Conservation (phyloP, 2,888 invertebrate genomes). For the Trichacis sp. region DNA sequence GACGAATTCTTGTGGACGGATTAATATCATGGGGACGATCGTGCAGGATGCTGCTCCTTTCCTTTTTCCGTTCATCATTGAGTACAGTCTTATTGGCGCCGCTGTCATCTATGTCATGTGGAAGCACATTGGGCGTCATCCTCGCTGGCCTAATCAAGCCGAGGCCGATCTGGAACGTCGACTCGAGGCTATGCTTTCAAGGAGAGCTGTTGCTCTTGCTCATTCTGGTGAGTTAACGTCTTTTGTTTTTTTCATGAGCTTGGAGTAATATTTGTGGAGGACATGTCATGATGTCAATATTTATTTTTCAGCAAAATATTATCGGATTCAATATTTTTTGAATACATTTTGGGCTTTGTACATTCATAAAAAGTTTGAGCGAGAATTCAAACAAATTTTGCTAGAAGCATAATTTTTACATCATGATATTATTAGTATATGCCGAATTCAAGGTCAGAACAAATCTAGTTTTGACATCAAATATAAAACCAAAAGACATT, state of each 20-base stretch:
- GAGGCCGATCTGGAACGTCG: slow-evolving; percentile 91
- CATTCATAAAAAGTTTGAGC: too few species aligned
- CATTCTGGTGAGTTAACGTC: slow-evolving; percentile 79
- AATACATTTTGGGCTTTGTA: too few species aligned
- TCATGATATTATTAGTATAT: too few species aligned
- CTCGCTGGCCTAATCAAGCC: slow-evolving; percentile 79
- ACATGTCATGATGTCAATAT: too few species aligned
- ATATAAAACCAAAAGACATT: too few species aligned
- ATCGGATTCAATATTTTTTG: too few species aligned
- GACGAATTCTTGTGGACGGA: slow-evolving; percentile 79
- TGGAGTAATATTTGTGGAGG: too few species aligned
- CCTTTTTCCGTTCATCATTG: slow-evolving; percentile 94
- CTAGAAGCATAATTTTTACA: too few species aligned
- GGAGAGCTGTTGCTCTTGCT: slow-evolving; percentile 87
- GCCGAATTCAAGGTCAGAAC: too few species aligned
- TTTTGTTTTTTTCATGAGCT: too few species aligned
- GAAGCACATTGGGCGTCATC: slow-evolving; percentile 92
- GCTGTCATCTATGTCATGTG: slow-evolving; percentile 97
- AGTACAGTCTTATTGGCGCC: slow-evolving; percentile 94
- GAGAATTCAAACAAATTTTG: too few species aligned
- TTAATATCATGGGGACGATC: slow-evolving; percentile 92
- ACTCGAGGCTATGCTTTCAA: slow-evolving; percentile 87
- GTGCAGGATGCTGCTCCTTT: slow-evolving; percentile 94
- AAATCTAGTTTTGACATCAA: too few species aligned
- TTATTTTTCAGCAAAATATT: background rate